Percentiles rank a stretch among this genome's conserved stretches.
phyloP scores from a whole-genome alignment of 64 coral and sea anemone genomes.

The Trachythela sp. region DNA sequence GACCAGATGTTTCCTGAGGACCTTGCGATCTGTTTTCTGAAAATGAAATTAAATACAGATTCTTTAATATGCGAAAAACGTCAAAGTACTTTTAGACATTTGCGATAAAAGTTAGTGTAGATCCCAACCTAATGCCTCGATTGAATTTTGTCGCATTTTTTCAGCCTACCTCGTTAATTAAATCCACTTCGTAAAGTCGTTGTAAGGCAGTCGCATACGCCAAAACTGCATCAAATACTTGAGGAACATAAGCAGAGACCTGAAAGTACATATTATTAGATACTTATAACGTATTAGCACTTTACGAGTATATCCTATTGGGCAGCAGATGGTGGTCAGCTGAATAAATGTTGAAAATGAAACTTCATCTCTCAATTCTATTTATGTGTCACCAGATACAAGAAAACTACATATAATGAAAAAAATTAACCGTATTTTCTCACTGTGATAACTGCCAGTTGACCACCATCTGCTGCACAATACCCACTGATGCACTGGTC shows the following conservation, averaged over 20 bases:
- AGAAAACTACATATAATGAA: too few species aligned
- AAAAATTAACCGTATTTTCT: too few species aligned
- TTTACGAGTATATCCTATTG: too few species aligned
- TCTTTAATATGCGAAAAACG: background rate
- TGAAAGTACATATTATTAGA: background rate
- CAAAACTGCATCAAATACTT: slow-evolving; percentile 88
- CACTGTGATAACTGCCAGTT: too few species aligned
- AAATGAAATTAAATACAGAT: background rate
- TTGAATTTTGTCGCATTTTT: slow-evolving; percentile 3
- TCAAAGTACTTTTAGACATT: background rate
- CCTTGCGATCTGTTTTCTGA: slow-evolving; percentile 58
- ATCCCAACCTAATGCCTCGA: too few species aligned
- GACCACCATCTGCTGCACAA: too few species aligned
- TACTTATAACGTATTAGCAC: background rate
- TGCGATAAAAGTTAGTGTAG: background rate
- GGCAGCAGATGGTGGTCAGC: too few species aligned
- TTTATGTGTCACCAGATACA: too few species aligned
- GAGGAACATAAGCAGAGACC: slow-evolving; percentile 81
- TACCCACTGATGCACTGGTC: too few species aligned
- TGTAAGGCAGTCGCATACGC: slow-evolving; percentile 85
- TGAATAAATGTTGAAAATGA: too few species aligned
- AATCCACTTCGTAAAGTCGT: slow-evolving; percentile 71
- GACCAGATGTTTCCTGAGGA: slow-evolving; percentile 61
- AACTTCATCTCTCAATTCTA: too few species aligned
- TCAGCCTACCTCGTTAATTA: slow-evolving; percentile 53